Evolutionary conservation across 2,113 vertebrate genomes (phyloP), one percentile per base, ranked within the genome.

Genomic region (Girardinichthys multiradiatus): DNA sequence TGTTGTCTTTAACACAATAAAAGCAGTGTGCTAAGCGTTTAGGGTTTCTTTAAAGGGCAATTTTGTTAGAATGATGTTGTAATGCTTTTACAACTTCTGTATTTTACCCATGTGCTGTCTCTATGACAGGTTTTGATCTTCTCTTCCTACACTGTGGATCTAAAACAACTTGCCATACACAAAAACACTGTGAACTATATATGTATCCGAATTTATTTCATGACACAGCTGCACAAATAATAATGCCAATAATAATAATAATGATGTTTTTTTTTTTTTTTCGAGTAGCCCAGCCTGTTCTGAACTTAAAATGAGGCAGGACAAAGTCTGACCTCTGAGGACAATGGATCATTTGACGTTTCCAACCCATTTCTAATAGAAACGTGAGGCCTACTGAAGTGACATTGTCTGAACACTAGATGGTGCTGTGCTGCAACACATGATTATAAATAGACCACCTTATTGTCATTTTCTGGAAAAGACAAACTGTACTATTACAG

Each of bases 151-250:
- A 14, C 4, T 64, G 64, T 67, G 61, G 30, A 24, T 64, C 35
- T 14, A 0, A 30, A 24, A 67, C 0, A 54, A 58, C 24, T 63
- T 59, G 54, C 19, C 45, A 31, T 42, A 51, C 68, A 24, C 79
- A 67, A 39, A 64, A 71, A 76, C 30, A 72, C 80, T 80, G 64
- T 83, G 82, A 90, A 81, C 74, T 77, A n/a, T n/a, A 31, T 42
- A 26, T 5, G 2, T 15, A 30, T 42, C 45, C 39, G 48, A 67
- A 71, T 64, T 77, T n/a, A 2, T 39, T 26, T 51, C 48, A 54
- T 57, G 11, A 67, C 15, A 57, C 26, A 57, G 5, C 42, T 29
- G 1, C 1, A 15, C 8, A 6, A 12, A 39, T n/a, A 0, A n/a
- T n/a, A n/a, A n/a, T n/a, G n/a, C n/a, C n/a, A n/a, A n/a, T n/a